Evolutionary conservation across 2,888 invertebrate genomes (phyloP).

Genomic region (Lottia gigantea): DNA sequence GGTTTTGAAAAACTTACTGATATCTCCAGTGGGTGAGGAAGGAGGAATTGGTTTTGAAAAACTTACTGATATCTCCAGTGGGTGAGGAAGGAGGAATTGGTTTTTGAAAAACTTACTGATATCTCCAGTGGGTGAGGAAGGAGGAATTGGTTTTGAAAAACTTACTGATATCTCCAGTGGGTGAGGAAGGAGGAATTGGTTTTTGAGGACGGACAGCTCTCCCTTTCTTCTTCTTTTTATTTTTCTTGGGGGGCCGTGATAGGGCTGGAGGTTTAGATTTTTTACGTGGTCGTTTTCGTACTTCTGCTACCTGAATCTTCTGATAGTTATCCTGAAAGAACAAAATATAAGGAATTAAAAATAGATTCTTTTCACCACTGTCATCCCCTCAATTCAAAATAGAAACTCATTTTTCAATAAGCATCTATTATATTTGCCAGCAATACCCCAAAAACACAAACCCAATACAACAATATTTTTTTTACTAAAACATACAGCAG

Average conservation of each 20-base stretch:
- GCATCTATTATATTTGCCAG: too few relatives aligned
- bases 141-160: not conserved
- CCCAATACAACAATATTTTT: too few relatives aligned
- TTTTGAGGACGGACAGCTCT: constrained; percentile 69
- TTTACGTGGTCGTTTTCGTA: constrained; percentile 75
- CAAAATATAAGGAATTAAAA: not conserved
- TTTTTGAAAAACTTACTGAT: too few relatives aligned
- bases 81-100: too few relatives aligned
- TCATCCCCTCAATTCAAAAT: not conserved
- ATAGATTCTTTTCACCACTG: not conserved
- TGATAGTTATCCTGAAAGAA: constrained; percentile 80
- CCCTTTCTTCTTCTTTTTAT: constrained; percentile 74
- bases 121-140: too few relatives aligned
- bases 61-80: too few relatives aligned
- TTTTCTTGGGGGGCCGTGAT: constrained; percentile 68
- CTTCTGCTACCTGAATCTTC: constrained; percentile 78
- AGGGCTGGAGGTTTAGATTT: constrained; percentile 69
- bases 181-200: constrained; percentile 47
- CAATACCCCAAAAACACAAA: not conserved
- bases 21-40: too few relatives aligned
- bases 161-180: constrained; percentile 36
- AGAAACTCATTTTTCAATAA: too few relatives aligned
- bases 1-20: too few relatives aligned
- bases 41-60: too few relatives aligned
- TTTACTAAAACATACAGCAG: too few relatives aligned